Evolutionary conservation across 1,140 invertebrate species (phyloP), one percentile per base, ranked within the genome.

Genomic region (Psilanteris sp.): DNA sequence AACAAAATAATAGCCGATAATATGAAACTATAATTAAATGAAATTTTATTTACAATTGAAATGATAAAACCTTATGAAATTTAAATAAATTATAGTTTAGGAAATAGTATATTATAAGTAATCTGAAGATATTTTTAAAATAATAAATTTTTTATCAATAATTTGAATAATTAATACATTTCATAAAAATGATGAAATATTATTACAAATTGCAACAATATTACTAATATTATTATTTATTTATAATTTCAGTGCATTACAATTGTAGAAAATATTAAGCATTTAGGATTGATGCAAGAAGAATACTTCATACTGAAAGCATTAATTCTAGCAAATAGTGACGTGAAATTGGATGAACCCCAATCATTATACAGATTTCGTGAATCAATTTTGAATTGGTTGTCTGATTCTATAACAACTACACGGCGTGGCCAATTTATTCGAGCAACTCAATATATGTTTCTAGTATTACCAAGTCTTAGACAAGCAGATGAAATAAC

Each of bases 291-390:
- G 11, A 89, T 93, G 9, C 94, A 94, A 80, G 97, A 98, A 88
- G 97, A 98, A 87, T 98, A 96, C 87, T 94, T 94, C 79, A 89
- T 98, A 13, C 84, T 99, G 39, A 98, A 98, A 89, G 97, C 97
- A 14, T 90, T 98, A 43, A 93, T 96, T 14, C 88, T 98, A 67
- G 94, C 96, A 57, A 99, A 99, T 90, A 93, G 92, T 80, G 97
- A 98, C 89, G 95, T 96, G 15, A 91, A 92, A 78, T 91, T 97
- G 57, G 96, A 98, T 77, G 94, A 97, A 81, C 93, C 92, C 73
- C 91, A 93, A 16, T 91, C 94, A 2, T 90, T 98, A 50, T 93
- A 95, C 48, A 94, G 94, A 84, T 94, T 98, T 81, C 92, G 96
- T 39, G 96, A 98, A 79, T 91, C 91, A 34, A 95, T 98, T 71